phyloP scores from a whole-genome alignment of 1,140 invertebrate genomes.

The Nasonia vitripennis region DNA sequence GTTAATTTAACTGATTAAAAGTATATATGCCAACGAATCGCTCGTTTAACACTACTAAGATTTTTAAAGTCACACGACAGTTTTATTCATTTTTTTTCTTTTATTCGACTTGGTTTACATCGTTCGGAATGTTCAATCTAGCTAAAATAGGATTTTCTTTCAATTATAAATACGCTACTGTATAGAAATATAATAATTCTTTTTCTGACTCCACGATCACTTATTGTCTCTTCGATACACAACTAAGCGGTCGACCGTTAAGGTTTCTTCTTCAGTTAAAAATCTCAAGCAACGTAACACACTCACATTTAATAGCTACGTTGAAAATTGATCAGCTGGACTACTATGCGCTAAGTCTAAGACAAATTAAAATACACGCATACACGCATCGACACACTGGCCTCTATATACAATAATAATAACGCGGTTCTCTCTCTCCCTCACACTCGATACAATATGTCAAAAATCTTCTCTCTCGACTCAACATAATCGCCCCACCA shows the following conservation, averaged over 20 bases:
- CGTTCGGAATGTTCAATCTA: conserved; percentile 4
- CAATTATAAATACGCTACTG: conserved; percentile 10
- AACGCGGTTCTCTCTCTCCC: conserved; percentile 4
- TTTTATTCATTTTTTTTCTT: conserved; percentile 17
- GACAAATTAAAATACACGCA: not conserved
- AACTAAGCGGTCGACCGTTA: not conserved
- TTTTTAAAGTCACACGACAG: conserved; percentile 15
- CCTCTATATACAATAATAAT: conserved; percentile 45
- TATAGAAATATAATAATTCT: conserved; percentile 22
- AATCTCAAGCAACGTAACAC: not conserved
- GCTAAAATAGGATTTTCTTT: not conserved
- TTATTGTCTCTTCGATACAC: conserved; percentile 27
- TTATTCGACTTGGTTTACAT: conserved; percentile 31
- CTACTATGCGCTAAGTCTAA: not conserved
- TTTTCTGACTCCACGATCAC: conserved; percentile 5
- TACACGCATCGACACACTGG: conserved; percentile 38
- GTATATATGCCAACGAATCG: conserved; percentile 19
- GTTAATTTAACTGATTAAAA: conserved; percentile 29
- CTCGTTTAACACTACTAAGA: conserved; percentile 7
- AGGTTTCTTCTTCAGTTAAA: conserved; percentile 6
- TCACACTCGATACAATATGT: not conserved
- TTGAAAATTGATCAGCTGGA: not conserved
- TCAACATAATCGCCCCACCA: not conserved
- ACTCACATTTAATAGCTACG: not conserved
- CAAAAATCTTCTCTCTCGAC: not conserved